Evolutionary conservation across 2,113 vertebrate genomes (phyloP).

Genomic region (Xiphophorus maculatus): DNA sequence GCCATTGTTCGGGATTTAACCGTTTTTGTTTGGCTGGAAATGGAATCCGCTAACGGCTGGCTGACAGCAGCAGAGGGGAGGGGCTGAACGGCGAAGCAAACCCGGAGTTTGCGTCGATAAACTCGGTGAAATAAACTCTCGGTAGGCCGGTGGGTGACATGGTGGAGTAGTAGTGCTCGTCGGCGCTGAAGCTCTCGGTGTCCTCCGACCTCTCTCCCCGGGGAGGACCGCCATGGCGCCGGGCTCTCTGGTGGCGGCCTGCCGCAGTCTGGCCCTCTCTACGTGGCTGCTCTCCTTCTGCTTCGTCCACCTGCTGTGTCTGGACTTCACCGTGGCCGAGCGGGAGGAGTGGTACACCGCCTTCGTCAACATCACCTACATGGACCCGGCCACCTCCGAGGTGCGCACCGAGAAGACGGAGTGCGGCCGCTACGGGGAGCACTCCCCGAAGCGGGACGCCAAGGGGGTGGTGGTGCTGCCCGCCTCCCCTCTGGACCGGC

Average conservation of each 20-base stretch:
- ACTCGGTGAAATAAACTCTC: not conserved
- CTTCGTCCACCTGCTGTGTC: conserved; percentile 94
- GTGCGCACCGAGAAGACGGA: conserved; percentile 90
- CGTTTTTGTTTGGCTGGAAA: conserved; percentile 32
- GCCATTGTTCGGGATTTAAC: not conserved
- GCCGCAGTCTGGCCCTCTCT: conserved; percentile 96
- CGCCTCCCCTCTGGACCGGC: conserved; percentile 80
- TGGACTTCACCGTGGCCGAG: conserved; percentile 98
- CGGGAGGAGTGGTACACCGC: conserved; percentile 99
- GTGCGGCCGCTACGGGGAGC: conserved; percentile 96
- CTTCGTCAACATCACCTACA: conserved; percentile 97
- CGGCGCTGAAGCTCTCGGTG: not conserved
- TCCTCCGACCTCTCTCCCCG: conserved; percentile 10
- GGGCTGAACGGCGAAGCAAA: conserved; percentile 10
- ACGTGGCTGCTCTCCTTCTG: conserved; percentile 98
- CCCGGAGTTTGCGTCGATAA: rapidly evolving
- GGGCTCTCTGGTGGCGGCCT: conserved; percentile 89
- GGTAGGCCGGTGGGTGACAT: conserved; percentile 13
- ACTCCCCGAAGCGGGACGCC: conserved; percentile 92
- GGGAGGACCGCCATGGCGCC: conserved; percentile 82
- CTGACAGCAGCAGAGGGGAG: conserved; percentile 19
- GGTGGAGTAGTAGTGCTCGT: conserved; percentile 59
- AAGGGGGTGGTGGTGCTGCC: conserved; percentile 88
- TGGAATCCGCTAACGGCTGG: conserved; percentile 37
- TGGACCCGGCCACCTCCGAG: conserved; percentile 85